phyloP scores from a whole-genome alignment of 2,113 vertebrate species.

The Plecotus auritus region DNA sequence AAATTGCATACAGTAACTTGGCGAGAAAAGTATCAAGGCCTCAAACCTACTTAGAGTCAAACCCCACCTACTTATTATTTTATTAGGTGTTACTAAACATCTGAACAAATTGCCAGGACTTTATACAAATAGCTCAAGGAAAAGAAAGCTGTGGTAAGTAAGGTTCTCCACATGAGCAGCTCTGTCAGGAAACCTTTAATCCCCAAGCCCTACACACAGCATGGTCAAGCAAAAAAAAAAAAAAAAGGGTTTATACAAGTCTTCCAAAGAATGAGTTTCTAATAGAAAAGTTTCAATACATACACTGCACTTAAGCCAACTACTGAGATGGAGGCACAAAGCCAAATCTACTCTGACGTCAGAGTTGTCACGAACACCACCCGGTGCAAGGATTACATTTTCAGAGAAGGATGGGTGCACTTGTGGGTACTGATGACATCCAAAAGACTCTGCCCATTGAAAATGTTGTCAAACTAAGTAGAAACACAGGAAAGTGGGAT shows the following conservation, averaged over 20 bases:
- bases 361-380: neutral
- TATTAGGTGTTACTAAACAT: slow-evolving; percentile 58
- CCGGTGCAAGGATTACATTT: neutral
- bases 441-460: neutral
- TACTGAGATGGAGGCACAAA: neutral
- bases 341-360: neutral
- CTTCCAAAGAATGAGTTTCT: neutral
- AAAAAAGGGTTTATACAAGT: neutral
- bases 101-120: slow-evolving; percentile 46
- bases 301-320: neutral
- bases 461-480: neutral
- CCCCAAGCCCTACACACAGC: neutral
- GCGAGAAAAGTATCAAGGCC: slow-evolving; percentile 25
- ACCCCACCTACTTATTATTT: slow-evolving; percentile 39
- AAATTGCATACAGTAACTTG: neutral
- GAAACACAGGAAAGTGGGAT: neutral
- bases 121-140: slow-evolving; percentile 27
- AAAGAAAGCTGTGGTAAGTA: slow-evolving; percentile 7
- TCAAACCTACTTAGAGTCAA: slow-evolving; percentile 17
- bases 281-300: neutral
- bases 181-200: neutral
- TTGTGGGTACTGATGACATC: neutral
- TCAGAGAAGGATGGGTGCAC: neutral
- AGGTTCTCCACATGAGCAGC: neutral
- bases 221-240: neutral